These are phyloP conservation scores for Aphelenchoides besseyi DNA, from an alignment of 1,140 invertebrate genomes.

Conservation along the genomic window DNA sequence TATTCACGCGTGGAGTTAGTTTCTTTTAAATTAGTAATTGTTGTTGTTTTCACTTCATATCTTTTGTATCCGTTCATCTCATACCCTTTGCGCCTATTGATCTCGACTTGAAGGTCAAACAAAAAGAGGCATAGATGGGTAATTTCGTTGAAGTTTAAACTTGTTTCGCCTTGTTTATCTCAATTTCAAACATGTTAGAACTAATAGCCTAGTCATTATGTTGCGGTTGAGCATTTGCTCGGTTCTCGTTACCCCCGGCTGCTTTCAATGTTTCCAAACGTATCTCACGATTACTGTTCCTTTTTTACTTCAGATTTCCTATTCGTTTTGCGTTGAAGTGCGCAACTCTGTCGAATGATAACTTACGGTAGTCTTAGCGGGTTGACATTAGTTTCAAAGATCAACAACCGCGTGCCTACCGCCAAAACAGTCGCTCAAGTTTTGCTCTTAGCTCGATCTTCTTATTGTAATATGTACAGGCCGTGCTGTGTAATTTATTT, in stretches of 20 bases:
- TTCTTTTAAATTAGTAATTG: no score
- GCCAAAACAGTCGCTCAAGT: no score
- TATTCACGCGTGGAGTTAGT: conserved; percentile 8
- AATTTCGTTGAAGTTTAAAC: background rate
- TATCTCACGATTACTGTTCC: background rate
- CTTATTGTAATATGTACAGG: background rate
- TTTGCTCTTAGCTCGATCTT: background rate
- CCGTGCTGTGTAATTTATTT: conserved; percentile 6
- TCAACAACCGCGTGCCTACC: no score
- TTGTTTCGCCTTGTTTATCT: background rate
- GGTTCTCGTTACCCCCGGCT: background rate
- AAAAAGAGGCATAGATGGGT: no score
- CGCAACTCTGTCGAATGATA: no score
- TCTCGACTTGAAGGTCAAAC: no score
- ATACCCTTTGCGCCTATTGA: no score
- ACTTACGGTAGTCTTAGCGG: no score
- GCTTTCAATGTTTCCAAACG: background rate
- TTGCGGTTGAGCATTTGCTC: background rate
- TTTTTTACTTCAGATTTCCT: background rate
- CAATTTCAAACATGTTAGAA: background rate
- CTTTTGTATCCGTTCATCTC: no score
- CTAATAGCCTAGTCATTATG: background rate
- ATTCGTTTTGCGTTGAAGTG: no score
- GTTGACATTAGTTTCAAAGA: no score
- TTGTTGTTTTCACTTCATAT: no score